A percentile compares a stretch with the other conserved stretches of the same genome.
phyloP scores from a whole-genome alignment of 2,113 vertebrate species.

The Etia nguti region DNA sequence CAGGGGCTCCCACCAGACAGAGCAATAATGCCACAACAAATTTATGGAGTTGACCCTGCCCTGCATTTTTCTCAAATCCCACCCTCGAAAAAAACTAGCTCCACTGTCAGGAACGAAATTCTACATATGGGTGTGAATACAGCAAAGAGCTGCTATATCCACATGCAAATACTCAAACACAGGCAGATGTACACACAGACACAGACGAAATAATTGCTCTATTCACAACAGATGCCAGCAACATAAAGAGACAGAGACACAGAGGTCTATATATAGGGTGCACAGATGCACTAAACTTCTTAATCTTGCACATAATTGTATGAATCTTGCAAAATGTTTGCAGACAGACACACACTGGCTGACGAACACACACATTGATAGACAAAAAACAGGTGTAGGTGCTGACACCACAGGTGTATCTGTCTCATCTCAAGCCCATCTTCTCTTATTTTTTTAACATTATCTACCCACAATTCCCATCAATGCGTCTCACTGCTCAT shows the following conservation, averaged over 20 bases:
- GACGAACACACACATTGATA: not conserved
- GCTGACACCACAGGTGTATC: not conserved
- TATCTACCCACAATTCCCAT: constrained; percentile 1
- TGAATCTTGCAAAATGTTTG: not conserved
- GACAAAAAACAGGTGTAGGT: constrained; percentile 7
- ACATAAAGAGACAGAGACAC: not conserved
- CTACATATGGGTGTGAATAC: constrained; percentile 31
- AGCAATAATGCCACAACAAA: constrained; percentile 10
- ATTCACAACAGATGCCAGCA: not conserved
- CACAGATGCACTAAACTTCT: not conserved
- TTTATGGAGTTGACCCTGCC: not conserved
- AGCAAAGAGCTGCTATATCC: constrained; percentile 43
- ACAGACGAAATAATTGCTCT: not conserved
- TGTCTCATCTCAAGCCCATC: not conserved
- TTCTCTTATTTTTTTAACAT: not conserved
- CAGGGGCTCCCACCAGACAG: not conserved
- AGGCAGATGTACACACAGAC: not conserved
- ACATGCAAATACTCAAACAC: constrained; percentile 29
- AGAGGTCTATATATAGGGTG: not conserved
- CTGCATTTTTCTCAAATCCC: not conserved
- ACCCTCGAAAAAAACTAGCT: not conserved
- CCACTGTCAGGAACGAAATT: not conserved
- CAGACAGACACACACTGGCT: not conserved
- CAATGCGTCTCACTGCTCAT: not conserved
- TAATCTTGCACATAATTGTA: not conserved